A percentile compares a stretch with the other conserved stretches of the same genome.
Conservation (phyloP, 2,888 invertebrate genomes). For the Timandra comae region DNA sequence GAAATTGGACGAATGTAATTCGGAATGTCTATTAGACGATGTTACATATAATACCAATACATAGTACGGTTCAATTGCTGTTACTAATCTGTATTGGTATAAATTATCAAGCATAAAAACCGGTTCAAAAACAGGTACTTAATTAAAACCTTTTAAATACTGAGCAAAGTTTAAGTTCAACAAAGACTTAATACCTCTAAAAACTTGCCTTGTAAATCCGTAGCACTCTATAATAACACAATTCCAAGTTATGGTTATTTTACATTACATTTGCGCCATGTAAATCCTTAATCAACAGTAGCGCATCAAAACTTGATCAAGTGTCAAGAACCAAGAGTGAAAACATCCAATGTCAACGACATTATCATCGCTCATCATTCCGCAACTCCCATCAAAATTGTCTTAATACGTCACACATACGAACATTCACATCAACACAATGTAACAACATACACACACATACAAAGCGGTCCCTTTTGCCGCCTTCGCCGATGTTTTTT, state of each 20-base stretch:
- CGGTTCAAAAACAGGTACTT: slow-evolving; percentile 36
- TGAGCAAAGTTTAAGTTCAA: no score
- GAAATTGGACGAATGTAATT: slow-evolving; percentile 57
- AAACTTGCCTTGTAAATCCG: no score
- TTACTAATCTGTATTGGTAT: no score
- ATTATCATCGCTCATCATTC: slow-evolving; percentile 61
- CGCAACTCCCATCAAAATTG: slow-evolving; percentile 59
- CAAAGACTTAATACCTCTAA: no score
- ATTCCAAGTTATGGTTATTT: no score
- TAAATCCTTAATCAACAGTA: no score
- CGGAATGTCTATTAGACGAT: slow-evolving; percentile 51
- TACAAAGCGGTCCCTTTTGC: no score
- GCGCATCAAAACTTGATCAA: no score
- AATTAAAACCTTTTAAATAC: no score
- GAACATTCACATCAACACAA: slow-evolving; percentile 3
- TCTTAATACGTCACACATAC: slow-evolving; percentile 33
- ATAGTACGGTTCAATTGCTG: slow-evolving; percentile 15
- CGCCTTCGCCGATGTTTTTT: slow-evolving; percentile 29
- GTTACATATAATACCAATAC: slow-evolving; percentile 31
- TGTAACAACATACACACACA: not conserved
- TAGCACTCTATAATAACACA: no score
- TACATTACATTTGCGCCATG: no score
- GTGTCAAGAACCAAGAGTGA: slow-evolving; percentile 42
- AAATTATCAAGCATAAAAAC: no score
- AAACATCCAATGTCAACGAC: slow-evolving; percentile 65